Percentiles rank a stretch among this genome's conserved stretches.
phyloP scores from a whole-genome alignment of 92 coral and sea anemone genomes.

The Parazoanthus atlanticus region DNA sequence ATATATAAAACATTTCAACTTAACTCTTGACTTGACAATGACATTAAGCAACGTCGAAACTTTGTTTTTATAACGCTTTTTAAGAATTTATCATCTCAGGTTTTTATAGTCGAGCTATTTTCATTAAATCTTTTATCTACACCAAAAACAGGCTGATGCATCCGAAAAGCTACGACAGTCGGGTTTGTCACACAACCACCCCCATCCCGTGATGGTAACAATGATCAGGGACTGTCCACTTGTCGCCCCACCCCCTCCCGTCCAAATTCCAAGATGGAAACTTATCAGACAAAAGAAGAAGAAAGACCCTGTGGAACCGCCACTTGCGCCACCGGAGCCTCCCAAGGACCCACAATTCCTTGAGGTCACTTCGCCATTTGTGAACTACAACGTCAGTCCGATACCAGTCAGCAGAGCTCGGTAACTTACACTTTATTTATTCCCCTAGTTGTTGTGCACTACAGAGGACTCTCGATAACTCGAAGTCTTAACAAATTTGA shows the following conservation, averaged over 20 bases:
- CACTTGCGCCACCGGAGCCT: conserved; percentile 88
- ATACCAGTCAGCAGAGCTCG: conserved; percentile 97
- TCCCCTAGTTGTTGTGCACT: background rate
- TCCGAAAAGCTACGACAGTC: conserved; percentile 97
- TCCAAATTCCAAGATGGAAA: conserved; percentile 96
- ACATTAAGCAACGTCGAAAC: no score
- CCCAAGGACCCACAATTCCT: conserved; percentile 98
- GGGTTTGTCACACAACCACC: conserved; percentile 95
- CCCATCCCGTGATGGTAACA: conserved; percentile 92
- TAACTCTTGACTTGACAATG: no score
- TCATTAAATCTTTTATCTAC: background rate
- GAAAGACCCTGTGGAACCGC: conserved; percentile 85
- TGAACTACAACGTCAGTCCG: conserved; percentile 92
- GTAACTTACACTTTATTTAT: conserved; percentile 40
- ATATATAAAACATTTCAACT: no score
- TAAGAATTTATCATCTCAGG: no score
- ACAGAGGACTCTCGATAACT: no score
- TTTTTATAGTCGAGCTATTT: no score
- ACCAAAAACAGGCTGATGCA: conserved; percentile 86
- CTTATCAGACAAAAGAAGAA: conserved; percentile 97
- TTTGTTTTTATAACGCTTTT: no score
- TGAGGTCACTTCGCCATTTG: conserved; percentile 92
- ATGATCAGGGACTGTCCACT: conserved; percentile 89
- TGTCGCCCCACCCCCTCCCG: conserved; percentile 97
- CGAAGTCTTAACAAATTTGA: no score